These are phyloP conservation scores for Epiperipatus broadwayi DNA, from an alignment of 2,888 invertebrate species.

Conservation along the genomic window DNA sequence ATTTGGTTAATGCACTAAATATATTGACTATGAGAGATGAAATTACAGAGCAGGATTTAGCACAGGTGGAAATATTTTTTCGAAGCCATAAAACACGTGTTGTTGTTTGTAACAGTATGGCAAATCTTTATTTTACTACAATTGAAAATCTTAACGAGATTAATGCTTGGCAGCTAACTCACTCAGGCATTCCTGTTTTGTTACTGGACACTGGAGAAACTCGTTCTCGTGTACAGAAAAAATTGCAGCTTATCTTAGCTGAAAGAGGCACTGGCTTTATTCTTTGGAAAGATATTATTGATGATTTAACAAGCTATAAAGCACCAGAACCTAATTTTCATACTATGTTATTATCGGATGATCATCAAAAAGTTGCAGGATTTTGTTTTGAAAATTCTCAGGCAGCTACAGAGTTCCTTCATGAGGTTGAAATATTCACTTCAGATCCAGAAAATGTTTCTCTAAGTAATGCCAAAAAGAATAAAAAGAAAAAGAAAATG, in stretches of 20 bases:
- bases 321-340: constrained; percentile 48
- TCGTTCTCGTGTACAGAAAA: constrained; percentile 42
- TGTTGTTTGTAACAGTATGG: constrained; percentile 52
- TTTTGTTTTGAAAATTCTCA: constrained; percentile 56
- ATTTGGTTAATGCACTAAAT: too few species aligned
- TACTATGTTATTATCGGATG: constrained; percentile 55
- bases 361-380: constrained; percentile 54
- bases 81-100: constrained; percentile 57
- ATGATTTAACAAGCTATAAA: constrained; percentile 46
- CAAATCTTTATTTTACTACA: constrained; percentile 31
- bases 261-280: constrained; percentile 61
- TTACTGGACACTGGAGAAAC: constrained; percentile 56
- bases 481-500: constrained; percentile 25
- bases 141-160: constrained; percentile 18
- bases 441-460: constrained; percentile 58
- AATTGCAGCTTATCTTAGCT: constrained; percentile 48
- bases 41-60: too few species aligned
- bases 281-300: constrained; percentile 58
- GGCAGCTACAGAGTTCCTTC: constrained; percentile 49
- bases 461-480: constrained; percentile 45
- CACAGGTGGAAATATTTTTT: constrained; percentile 51
- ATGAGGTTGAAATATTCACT: constrained; percentile 45
- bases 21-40: too few species aligned
- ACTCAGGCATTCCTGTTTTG: constrained; percentile 57
- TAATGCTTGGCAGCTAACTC: constrained; percentile 44